Base-by-base conservation (phyloP, 2,888 invertebrate species). In the Chironomus tentans region DNA sequence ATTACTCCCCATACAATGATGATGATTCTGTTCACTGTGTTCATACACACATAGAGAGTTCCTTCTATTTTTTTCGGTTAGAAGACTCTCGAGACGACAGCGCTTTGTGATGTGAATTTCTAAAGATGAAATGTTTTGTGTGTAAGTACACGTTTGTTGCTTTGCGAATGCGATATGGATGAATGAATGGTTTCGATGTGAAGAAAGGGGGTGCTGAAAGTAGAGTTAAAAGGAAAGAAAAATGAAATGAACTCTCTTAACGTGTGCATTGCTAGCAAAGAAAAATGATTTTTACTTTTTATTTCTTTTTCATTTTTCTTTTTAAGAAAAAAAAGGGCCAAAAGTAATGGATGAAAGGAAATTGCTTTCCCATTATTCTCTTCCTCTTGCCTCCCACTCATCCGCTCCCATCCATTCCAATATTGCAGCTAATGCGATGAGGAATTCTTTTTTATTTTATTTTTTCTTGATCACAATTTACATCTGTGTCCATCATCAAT, bases 41-140 rank as follows among this genome's bases (percentile, higher is more conserved):
- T 10, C 5, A n/a, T 3, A 56, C 56, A 56, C 56, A 56, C 4
- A 38, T 1, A 38, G 7, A 10, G 38, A n/a, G n/a, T n/a, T n/a
- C n/a, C 10, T 38, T 10, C 38, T 56, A 15, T 7, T 65, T 24
- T 21, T 65, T 21, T 65, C 65, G 21, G 13, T 21, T 65, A 13
- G 21, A 24, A 65, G 65, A 65, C 65, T 65, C 65, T 65, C 24
- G 12, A 65, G 65, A 24, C 24, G 65, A 24, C 65, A 24, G 13
- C 65, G 65, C 65, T 65, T 65, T 65, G 65, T 65, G 65, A 65
- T 65, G 24, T 21, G 65, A 65, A 65, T 24, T 65, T 65, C 65
- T 21, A 65, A 65, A 65, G 65, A 65, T 22, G 65, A 65, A 24
- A 24, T 56, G 21, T 22, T 22, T 38, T 65, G 21, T 65, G 13